A percentile compares a stretch with the other conserved stretches of the same genome.
Conservation (phyloP, 2,888 invertebrate genomes). For the Mythimna vitellina region DNA sequence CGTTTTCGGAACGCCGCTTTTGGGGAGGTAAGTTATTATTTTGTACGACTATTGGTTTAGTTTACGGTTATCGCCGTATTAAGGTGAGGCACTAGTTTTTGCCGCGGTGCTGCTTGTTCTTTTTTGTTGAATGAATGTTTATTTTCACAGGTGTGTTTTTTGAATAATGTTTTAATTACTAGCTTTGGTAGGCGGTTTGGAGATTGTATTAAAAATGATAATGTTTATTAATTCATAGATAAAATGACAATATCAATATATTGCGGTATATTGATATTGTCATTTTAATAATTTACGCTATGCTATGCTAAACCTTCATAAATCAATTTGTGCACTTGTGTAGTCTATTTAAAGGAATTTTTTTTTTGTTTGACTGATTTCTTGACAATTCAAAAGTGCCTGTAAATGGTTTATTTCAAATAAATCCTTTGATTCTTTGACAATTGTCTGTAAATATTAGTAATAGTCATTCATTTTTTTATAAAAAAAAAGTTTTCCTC, state of each 20-base stretch:
- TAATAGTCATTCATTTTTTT: no score
- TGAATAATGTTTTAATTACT: slow-evolving; percentile 24
- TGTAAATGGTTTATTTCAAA: no score
- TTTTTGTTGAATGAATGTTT: slow-evolving; percentile 14
- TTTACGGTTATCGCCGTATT: slow-evolving; percentile 84
- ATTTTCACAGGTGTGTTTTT: slow-evolving; percentile 10
- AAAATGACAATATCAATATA: no score
- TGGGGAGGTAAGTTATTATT: slow-evolving; percentile 74
- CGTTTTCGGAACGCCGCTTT: slow-evolving; percentile 67
- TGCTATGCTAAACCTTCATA: background rate
- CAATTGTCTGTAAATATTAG: no score
- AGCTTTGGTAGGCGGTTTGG: background rate
- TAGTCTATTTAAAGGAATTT: background rate
- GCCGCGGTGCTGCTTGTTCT: slow-evolving; percentile 27
- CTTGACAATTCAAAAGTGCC: no score
- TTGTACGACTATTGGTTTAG: slow-evolving; percentile 80
- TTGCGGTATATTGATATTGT: background rate
- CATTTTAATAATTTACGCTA: background rate
- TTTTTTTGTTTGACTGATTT: no score
- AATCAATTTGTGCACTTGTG: no score
- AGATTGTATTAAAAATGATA: background rate
- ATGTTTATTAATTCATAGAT: background rate
- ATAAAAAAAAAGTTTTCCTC: no score
- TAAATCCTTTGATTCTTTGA: no score
- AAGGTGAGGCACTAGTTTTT: slow-evolving; percentile 60